A percentile compares a stretch with the other conserved stretches of the same genome.
Evolutionary conservation across 1,140 invertebrate species (phyloP).

Genomic region (Dendroctonus valens): DNA sequence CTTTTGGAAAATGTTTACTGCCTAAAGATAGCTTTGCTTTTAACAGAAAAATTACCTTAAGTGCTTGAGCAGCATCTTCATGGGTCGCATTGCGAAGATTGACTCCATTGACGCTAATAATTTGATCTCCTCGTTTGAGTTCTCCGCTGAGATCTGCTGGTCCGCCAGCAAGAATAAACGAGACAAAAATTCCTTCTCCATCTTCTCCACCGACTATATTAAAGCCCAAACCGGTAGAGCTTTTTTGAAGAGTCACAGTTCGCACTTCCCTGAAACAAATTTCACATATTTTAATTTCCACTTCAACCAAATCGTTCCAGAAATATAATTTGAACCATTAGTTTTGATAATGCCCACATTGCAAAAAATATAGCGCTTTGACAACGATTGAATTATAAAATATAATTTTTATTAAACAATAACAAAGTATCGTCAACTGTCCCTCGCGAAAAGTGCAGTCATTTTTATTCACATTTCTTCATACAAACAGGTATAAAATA

Average conservation of each 20-base stretch:
- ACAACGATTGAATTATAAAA: too few relatives aligned
- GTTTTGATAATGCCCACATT: too few relatives aligned
- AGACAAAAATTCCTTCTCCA: conserved; percentile 98
- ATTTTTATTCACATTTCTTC: too few relatives aligned
- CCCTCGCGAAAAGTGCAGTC: too few relatives aligned
- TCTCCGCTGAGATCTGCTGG: conserved; percentile 91
- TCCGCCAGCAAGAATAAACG: conserved; percentile 94
- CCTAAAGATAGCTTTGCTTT: background rate
- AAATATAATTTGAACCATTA: too few relatives aligned
- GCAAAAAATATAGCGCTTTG: too few relatives aligned
- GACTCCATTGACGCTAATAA: conserved; percentile 87
- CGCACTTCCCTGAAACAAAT: conserved; percentile 72
- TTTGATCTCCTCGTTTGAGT: conserved; percentile 86
- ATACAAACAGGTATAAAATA: too few relatives aligned
- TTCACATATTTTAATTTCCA: background rate
- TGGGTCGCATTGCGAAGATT: conserved; percentile 90
- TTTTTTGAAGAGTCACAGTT: conserved; percentile 80
- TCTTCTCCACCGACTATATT: conserved; percentile 99
- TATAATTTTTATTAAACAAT: too few relatives aligned
- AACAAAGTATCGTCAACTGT: too few relatives aligned
- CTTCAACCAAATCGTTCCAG: too few relatives aligned
- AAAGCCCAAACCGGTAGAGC: conserved; percentile 82
- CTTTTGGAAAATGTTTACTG: too few relatives aligned
- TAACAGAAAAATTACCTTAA: conserved; percentile 70
- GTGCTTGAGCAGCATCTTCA: conserved; percentile 91